Base-by-base conservation (phyloP, 2,113 vertebrate genomes). In the Notothenia rossii region DNA sequence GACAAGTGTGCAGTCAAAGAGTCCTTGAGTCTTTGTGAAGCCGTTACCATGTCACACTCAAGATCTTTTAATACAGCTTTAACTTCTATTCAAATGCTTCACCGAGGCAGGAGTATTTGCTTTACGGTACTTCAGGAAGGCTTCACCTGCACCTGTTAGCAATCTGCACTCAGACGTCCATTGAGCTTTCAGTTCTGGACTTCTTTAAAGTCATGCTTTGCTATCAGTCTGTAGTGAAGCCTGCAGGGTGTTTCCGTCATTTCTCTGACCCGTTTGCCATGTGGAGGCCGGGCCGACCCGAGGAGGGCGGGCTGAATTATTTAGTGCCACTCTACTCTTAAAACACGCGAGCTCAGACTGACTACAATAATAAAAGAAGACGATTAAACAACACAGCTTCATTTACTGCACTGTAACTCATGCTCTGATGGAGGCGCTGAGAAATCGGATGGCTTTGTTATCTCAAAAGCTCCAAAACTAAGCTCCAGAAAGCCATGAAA, bases 241-340 rank as follows among this genome's bases (percentile, higher is more conserved):
- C 74, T 22, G 79, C 18, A 25, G 50, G 17, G 40, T 40, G 55
- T 75, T 79, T 75, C 20, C 45, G 10, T 33, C 67, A 40, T n/a
- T 25, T 63, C 61, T 25, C 11, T 1, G 55, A 67, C 69, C 61
- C 2, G 81, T 67, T 78, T 50, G 53, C 84, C 88, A 84, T 72
- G 84, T 73, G 75, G 33, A 82, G 56, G 49, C 56, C 61, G 63
- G 61, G 12, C 54, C 13, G 61, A 85, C 62, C 66, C 51, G 18
- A 67, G 13, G 72, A 87, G 49, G 53, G 10, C 22, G 2, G 9
- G 59, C 7, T 94, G 62, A 93, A 94, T 94, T 87, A 94, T 93
- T 93, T 66, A 94, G 76, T 64, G 82, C 49, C 88, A 85, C 81
- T 89, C 82, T 86, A 84, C 88, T 88, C 79, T 88, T 73, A 76